Evolutionary conservation across 2,888 invertebrate genomes (phyloP).

Genomic region (Eucriotettix oculatus): DNA sequence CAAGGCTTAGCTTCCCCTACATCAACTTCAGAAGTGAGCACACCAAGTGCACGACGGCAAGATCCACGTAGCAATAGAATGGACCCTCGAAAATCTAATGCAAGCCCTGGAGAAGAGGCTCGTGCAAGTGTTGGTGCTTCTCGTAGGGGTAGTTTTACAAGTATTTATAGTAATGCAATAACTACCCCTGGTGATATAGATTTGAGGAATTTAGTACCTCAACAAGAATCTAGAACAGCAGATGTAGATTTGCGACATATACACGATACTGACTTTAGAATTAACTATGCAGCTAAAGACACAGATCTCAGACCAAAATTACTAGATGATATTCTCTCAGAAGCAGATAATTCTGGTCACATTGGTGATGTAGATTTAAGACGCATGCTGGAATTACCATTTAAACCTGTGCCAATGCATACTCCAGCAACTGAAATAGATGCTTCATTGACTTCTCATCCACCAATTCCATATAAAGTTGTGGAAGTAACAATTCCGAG

Average conservation of each 20-base stretch:
- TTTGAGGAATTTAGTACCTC: slow-evolving; percentile 18
- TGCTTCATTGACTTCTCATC: slow-evolving; percentile 62
- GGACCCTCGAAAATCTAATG: not conserved
- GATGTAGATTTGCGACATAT: slow-evolving; percentile 11
- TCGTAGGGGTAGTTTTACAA: not conserved
- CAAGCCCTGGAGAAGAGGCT: not conserved
- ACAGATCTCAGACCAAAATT: slow-evolving; percentile 40
- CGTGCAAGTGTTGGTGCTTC: not conserved
- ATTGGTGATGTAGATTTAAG: slow-evolving; percentile 54
- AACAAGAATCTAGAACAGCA: slow-evolving; percentile 20
- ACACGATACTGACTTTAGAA: not conserved
- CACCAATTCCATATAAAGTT: slow-evolving; percentile 52
- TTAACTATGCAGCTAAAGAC: slow-evolving; percentile 27
- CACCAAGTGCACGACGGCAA: not conserved
- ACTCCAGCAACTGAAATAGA: slow-evolving; percentile 76
- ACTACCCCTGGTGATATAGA: slow-evolving; percentile 22
- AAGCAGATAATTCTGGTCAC: not conserved
- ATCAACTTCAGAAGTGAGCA: not conserved
- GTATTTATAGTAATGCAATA: slow-evolving; percentile 1
- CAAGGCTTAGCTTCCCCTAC: not conserved
- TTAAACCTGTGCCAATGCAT: slow-evolving; percentile 62
- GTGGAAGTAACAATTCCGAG: slow-evolving; percentile 45
- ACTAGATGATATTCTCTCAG: not conserved
- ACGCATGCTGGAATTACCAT: slow-evolving; percentile 44
- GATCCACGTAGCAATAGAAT: not conserved